Conservation (phyloP, 2,888 invertebrate genomes). For the Spodoptera littoralis region DNA sequence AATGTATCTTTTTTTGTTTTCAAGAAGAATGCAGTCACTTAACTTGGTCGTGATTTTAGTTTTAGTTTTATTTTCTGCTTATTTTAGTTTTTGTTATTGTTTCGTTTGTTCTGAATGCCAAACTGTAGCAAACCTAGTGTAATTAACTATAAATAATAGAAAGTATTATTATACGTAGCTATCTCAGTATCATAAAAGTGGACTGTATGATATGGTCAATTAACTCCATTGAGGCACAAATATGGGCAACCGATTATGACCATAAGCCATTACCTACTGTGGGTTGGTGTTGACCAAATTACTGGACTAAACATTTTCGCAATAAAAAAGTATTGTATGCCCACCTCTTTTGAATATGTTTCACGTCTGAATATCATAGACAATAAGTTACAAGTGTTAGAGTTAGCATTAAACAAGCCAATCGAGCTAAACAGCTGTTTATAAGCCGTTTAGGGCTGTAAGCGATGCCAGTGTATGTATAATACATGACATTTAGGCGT, state of each 20-base stretch:
- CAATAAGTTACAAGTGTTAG: constrained; percentile 7
- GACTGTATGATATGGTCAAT: constrained; percentile 75
- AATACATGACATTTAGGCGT: neutral
- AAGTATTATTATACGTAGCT: constrained; percentile 72
- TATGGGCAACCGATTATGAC: constrained; percentile 37
- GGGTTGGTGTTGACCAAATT: constrained; percentile 25
- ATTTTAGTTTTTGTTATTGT: constrained; percentile 4
- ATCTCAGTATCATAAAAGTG: constrained; percentile 65
- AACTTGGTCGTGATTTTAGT: too few relatives aligned
- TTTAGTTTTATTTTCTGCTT: neutral
- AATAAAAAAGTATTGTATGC: neutral
- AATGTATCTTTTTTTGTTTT: neutral
- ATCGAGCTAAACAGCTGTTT: constrained; percentile 6
- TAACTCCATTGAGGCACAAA: constrained; percentile 71
- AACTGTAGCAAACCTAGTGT: constrained; percentile 67
- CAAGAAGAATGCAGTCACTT: too few relatives aligned
- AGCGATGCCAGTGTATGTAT: too few relatives aligned
- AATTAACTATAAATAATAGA: constrained; percentile 67
- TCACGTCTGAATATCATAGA: neutral
- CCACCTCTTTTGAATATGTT: too few relatives aligned
- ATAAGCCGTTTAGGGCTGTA: neutral
- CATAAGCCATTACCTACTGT: constrained; percentile 37
- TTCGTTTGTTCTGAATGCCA: constrained; percentile 64
- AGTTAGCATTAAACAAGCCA: neutral
- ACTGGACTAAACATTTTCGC: neutral